Conservation (phyloP, 2,888 invertebrate species). For the Tanypteryx hageni region DNA sequence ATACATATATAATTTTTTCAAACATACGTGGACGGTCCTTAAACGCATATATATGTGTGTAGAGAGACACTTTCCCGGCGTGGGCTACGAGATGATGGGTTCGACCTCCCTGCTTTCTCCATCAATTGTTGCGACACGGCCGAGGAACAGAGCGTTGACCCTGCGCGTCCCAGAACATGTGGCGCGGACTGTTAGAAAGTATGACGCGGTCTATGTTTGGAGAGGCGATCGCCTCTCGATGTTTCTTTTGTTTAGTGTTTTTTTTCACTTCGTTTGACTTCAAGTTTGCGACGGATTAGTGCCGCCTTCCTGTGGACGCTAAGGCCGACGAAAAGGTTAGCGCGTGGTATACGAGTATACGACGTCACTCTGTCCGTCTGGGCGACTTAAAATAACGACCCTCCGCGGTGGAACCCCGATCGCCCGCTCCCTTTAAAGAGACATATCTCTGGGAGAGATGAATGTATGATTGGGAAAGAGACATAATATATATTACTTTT, state of each 20-base stretch:
- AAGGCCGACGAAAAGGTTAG: neutral
- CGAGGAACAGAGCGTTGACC: conserved; percentile 43
- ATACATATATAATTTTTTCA: no score
- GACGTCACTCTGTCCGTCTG: neutral
- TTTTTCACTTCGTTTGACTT: neutral
- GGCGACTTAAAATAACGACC: neutral
- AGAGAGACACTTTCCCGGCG: neutral
- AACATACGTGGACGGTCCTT: no score
- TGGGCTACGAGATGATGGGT: conserved; percentile 1
- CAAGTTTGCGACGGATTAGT: conserved; percentile 16
- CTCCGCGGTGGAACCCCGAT: neutral
- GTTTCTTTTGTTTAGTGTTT: neutral
- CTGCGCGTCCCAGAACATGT: neutral
- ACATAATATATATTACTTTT: neutral
- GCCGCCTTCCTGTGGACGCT: neutral
- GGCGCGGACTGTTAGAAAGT: conserved; percentile 38
- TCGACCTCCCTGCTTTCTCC: conserved; percentile 39
- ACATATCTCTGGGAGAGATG: neutral
- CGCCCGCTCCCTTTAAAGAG: neutral
- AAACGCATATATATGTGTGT: no score
- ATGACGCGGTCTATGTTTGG: conserved; percentile 36
- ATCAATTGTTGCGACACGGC: conserved; percentile 30
- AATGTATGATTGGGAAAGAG: neutral
- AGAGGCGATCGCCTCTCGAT: conserved; percentile 27
- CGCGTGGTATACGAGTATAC: neutral